Base-by-base conservation (phyloP, 2,888 invertebrate genomes). In the Thysanoteuthis rhombus region DNA sequence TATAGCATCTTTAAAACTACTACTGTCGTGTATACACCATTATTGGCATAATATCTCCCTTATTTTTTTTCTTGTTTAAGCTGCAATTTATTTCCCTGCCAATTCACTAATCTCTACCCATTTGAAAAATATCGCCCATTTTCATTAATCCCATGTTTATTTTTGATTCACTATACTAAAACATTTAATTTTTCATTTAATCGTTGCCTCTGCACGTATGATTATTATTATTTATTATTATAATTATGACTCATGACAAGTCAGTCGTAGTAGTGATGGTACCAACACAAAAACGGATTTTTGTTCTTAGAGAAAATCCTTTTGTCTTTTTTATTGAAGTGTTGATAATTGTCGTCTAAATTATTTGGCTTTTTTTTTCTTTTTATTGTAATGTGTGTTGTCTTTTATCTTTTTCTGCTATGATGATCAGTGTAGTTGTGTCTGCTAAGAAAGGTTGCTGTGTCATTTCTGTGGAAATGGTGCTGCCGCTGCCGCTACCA, bases 221-320 rank as follows among this genome's bases (percentile, higher is more conserved):
- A 75, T 75, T n/a, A n/a, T 22, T 52, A 52, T 52, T 52, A 52
- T 52, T 52, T 52, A 52, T 52, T 52, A 52, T 75, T 75, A 75
- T 75, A 75, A 75, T 75, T 75, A 75, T 75, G 75, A n/a, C 75
- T 75, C 75, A 75, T 75, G 75, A 75, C 75, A 75, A 75, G 75
- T 12, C 75, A 32, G 32, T 58, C 1, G 12, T 75, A 75, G 75
- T 75, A n/a, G 75, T 75, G 75, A 36, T 75, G n/a, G 75, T n/a
- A 75, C n/a, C 75, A n/a, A 75, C 36, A 75, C n/a, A 75, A 75
- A n/a, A n/a, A 75, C 6, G 2, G 16, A 16, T 36, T n/a, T 36
- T 75, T 75, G 12, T 75, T 75, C 4, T n/a, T 16, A 36, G n/a
- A 36, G n/a, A 12, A 22, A 25, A 3, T 25, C 10, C 4, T 36